Percentiles rank a stretch among this genome's conserved stretches.
Conservation (phyloP, 1,140 invertebrate species). For the Psix sp. region DNA sequence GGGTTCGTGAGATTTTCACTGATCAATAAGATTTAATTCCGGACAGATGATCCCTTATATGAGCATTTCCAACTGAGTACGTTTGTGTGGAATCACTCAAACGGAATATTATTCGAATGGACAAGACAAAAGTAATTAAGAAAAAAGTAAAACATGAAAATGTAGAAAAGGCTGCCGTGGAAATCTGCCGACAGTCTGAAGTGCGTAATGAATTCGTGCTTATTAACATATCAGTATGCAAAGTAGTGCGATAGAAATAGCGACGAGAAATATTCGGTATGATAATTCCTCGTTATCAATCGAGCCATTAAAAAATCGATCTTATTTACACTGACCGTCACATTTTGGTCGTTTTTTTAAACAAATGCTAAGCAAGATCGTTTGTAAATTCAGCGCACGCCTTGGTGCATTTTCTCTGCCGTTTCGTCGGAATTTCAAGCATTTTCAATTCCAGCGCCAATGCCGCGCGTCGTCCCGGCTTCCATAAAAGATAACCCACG, state of each 20-base stretch:
- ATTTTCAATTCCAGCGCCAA: slow-evolving; percentile 64
- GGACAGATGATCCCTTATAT: too few relatives aligned
- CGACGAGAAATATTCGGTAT: slow-evolving; percentile 1
- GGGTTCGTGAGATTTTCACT: too few relatives aligned
- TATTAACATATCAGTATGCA: slow-evolving; percentile 23
- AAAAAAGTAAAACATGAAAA: too few relatives aligned
- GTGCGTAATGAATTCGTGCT: slow-evolving; percentile 9
- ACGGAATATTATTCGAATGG: too few relatives aligned
- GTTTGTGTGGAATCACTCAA: too few relatives aligned
- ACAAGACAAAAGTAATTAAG: too few relatives aligned
- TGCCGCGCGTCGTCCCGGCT: slow-evolving; percentile 17
- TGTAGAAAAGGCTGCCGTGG: too few relatives aligned
- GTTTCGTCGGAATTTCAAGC: slow-evolving; percentile 66
- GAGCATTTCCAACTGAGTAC: too few relatives aligned
- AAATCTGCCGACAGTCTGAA: neutral
- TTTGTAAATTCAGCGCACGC: slow-evolving; percentile 61
- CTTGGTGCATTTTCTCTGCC: slow-evolving; percentile 60
- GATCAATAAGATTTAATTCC: too few relatives aligned
- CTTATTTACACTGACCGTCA: slow-evolving; percentile 20
- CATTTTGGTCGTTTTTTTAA: slow-evolving; percentile 56
- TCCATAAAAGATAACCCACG: slow-evolving; percentile 45
- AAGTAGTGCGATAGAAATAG: slow-evolving; percentile 2
- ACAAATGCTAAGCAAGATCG: slow-evolving; percentile 50
- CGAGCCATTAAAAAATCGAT: slow-evolving; percentile 32
- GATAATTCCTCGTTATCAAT: slow-evolving; percentile 17